These are phyloP conservation scores for Artibeus jamaicensis DNA, from an alignment of 2,797 vertebrate genomes.

Conservation along the genomic window DNA sequence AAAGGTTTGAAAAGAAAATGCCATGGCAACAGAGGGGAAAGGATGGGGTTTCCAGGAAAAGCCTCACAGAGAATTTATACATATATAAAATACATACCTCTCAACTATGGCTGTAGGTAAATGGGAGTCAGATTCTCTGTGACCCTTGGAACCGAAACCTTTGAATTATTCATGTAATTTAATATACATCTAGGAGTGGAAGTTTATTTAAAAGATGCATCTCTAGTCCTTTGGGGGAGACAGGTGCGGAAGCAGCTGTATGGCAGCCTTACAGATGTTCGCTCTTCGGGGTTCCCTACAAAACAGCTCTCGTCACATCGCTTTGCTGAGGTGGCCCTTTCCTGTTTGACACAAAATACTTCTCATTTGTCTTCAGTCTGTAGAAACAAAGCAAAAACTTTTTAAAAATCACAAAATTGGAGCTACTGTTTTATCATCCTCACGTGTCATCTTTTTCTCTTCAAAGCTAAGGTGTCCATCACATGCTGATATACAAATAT, in stretches of 20 bases:
- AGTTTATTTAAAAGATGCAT: conserved; percentile 28
- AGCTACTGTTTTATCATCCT: not conserved
- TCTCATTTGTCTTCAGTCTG: not conserved
- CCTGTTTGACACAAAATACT: not conserved
- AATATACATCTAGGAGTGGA: not conserved
- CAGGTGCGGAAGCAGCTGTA: not conserved
- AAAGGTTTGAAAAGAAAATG: not conserved
- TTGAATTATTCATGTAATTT: conserved; percentile 46
- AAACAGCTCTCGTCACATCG: not conserved
- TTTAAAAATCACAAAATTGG: not conserved
- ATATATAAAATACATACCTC: not conserved
- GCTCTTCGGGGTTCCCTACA: not conserved
- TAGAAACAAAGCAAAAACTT: not conserved
- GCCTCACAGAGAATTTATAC: not conserved
- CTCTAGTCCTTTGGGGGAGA: conserved; percentile 1
- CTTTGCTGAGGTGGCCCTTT: not conserved
- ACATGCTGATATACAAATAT: not conserved
- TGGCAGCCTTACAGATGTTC: not conserved
- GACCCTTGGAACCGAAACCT: not conserved
- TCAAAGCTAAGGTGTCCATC: not conserved
- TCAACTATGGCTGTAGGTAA: not conserved
- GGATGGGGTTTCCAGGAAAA: not conserved
- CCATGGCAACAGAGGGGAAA: not conserved
- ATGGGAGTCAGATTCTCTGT: conserved; percentile 31
- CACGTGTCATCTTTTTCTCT: not conserved